Base-by-base conservation (phyloP, 2,888 invertebrate genomes). In the Monochamus alternatus region DNA sequence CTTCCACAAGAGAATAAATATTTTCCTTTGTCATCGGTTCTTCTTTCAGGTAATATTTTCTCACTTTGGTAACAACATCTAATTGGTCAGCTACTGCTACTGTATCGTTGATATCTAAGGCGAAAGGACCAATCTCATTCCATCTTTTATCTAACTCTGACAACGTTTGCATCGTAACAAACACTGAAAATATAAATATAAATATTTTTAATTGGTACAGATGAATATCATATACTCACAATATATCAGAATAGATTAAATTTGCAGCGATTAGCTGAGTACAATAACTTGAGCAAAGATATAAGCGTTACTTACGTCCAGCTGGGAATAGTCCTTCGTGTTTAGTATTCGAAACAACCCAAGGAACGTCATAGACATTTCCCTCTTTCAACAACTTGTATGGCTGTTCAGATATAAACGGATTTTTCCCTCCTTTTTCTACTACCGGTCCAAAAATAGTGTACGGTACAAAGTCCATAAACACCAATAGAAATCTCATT, bases 291-390 rank as follows among this genome's bases (percentile, higher is more conserved):
- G 0, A 22, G 22, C 22, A 22, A 22, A 22, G 1, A 22, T 22
- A 22, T 22, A 22, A 22, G 22, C 22, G 1, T 22, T 51, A 82
- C 85, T 81, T 88, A 94, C 94, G 90, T 83, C 92, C 92, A 62
- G 92, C 93, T 31, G 94, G 94, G 82, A 93, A 93, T 14, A 94
- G 89, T 74, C 95, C 95, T 86, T 95, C 95, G 73, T 94, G 92
- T n/a, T 92, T 91, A 0, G 93, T 92, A 67, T 93, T 91, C 5
- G 93, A 92, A 0, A 92, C 90, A 68, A 95, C 90, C 91, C 95
- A 93, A 0, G 95, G 95, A 5, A 93, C 85, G 76, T 93, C 91
- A n/a, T 92, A 90, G 81, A 93, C 92, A 47, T 91, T 88, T 0
- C 94, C 94, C 5, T 90, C 89, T 66, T 86, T 89, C 1, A 95